phyloP scores from a whole-genome alignment of 2,797 vertebrate genomes.

The Caiman crocodilus region DNA sequence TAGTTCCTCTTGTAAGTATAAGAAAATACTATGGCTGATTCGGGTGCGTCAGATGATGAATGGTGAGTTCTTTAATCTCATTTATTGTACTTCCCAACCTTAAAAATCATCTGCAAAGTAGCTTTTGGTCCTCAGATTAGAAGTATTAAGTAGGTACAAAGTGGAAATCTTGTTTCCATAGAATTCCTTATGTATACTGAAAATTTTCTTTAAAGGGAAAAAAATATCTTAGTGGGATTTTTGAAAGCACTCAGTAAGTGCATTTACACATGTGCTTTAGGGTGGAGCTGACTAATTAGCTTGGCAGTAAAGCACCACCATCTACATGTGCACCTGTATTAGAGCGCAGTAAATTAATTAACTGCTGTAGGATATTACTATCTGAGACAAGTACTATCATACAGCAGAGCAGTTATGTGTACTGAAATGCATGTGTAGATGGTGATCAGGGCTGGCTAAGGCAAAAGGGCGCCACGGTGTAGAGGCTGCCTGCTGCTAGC shows the following conservation, averaged over 20 bases:
- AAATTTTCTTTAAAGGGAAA: not conserved
- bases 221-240: not conserved
- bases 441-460: too few relatives aligned
- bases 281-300: too few relatives aligned
- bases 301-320: too few relatives aligned
- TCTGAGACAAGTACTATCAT: too few relatives aligned
- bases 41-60: not conserved
- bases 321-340: too few relatives aligned
- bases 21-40: not conserved
- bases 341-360: too few relatives aligned
- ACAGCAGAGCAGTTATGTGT: too few relatives aligned
- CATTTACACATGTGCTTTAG: too few relatives aligned
- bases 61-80: not conserved
- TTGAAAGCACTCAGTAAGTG: not conserved
- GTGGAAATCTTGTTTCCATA: not conserved
- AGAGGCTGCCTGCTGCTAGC: too few relatives aligned
- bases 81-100: not conserved
- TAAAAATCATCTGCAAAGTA: not conserved
- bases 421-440: too few relatives aligned
- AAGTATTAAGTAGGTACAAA: not conserved
- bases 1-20: not conserved
- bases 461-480: too few relatives aligned
- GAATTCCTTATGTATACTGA: not conserved
- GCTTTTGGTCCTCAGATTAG: not conserved
- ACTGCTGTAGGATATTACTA: too few relatives aligned